phyloP scores from a whole-genome alignment of 2,113 vertebrate genomes.

The Natator depressus region DNA sequence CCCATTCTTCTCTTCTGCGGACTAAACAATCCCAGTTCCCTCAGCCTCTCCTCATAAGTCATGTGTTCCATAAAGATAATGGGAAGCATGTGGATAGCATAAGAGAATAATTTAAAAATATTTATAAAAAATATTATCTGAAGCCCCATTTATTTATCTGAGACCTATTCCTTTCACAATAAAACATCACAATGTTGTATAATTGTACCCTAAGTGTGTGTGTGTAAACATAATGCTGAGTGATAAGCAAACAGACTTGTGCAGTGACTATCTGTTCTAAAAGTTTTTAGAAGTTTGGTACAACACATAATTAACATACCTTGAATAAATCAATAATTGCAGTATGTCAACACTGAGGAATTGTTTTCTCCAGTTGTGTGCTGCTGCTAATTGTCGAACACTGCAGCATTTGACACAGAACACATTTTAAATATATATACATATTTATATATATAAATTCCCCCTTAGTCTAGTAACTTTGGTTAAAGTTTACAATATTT shows the following conservation, averaged over 20 bases:
- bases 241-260: slow-evolving; percentile 52
- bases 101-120: slow-evolving; percentile 35
- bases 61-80: not conserved
- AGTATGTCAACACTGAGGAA: slow-evolving; percentile 53
- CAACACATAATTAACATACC: slow-evolving; percentile 66
- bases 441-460: slow-evolving; percentile 14
- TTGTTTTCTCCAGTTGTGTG: not conserved
- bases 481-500: slow-evolving; percentile 65
- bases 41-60: too few species aligned
- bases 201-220: slow-evolving; percentile 53
- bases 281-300: slow-evolving; percentile 65
- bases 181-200: slow-evolving; percentile 66
- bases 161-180: slow-evolving; percentile 47
- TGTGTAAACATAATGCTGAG: slow-evolving; percentile 31
- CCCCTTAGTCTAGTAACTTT: slow-evolving; percentile 65
- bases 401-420: slow-evolving; percentile 60
- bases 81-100: slow-evolving; percentile 34
- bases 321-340: too few species aligned
- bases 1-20: too few species aligned
- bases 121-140: slow-evolving; percentile 46
- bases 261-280: slow-evolving; percentile 43
- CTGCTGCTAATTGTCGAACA: slow-evolving; percentile 57
- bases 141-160: slow-evolving; percentile 51
- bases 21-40: too few species aligned
- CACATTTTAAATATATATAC: slow-evolving; percentile 54